Conservation (phyloP, 2,888 invertebrate species). For the Agapetus fuscipes region DNA sequence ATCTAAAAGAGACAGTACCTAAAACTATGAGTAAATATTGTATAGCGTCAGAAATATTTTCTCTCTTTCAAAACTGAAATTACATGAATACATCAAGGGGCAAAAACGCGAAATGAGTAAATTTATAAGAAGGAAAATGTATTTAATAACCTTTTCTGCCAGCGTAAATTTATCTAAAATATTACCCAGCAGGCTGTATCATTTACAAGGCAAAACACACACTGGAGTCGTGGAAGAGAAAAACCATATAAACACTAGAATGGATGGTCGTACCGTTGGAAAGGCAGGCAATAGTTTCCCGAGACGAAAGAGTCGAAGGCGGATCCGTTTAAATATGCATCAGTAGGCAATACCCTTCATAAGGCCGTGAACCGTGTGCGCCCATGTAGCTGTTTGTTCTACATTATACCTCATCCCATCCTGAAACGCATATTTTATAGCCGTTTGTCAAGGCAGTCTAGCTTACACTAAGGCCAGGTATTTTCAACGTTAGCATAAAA, state of each 20-base stretch:
- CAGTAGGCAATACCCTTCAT: conserved; percentile 12
- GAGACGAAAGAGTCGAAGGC: conserved; percentile 13
- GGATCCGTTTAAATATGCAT: conserved; percentile 19
- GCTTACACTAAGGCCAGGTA: no score
- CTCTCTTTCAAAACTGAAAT: no score
- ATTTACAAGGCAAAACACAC: neutral
- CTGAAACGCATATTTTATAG: no score
- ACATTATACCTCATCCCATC: no score
- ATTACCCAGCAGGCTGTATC: neutral
- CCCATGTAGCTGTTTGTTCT: neutral
- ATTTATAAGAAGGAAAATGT: neutral
- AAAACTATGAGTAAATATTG: no score
- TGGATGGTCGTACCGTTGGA: conserved; percentile 1
- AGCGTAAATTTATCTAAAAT: neutral
- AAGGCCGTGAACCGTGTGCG: conserved; percentile 1
- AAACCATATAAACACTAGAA: conserved; percentile 7
- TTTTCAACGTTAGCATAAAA: no score
- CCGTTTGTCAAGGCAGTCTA: no score
- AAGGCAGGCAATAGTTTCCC: conserved; percentile 2
- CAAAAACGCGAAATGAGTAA: neutral
- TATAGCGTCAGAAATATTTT: no score
- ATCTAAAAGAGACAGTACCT: no score
- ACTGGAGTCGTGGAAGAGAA: neutral
- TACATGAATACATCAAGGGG: no score
- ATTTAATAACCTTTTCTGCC: no score